Evolutionary conservation across 92 coral and sea anemone species (phyloP).

Genomic region (Pocillopora grandis): DNA sequence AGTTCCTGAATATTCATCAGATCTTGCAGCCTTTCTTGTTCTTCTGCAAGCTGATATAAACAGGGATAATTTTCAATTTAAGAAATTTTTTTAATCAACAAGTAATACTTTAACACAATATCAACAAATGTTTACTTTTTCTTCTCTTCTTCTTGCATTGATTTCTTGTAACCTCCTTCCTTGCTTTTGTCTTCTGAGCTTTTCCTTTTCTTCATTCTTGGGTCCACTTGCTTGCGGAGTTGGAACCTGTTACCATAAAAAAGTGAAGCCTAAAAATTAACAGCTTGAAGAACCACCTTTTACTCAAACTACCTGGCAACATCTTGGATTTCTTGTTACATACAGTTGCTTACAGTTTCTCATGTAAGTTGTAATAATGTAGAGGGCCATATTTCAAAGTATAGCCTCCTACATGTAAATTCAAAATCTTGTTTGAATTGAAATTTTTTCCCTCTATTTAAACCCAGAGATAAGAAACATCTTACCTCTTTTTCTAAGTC

Average conservation of each 20-base stretch:
- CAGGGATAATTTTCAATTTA: neutral
- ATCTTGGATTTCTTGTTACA: too few relatives aligned
- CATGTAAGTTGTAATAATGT: too few relatives aligned
- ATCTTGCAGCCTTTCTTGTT: slow-evolving; percentile 78
- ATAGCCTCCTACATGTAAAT: too few relatives aligned
- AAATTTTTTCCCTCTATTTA: too few relatives aligned
- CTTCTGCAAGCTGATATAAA: slow-evolving; percentile 75
- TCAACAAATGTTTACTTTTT: slow-evolving; percentile 59
- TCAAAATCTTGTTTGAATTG: too few relatives aligned
- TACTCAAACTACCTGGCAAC: too few relatives aligned
- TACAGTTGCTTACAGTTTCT: too few relatives aligned
- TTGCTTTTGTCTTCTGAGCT: slow-evolving; percentile 87
- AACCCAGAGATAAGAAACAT: too few relatives aligned
- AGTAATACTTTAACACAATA: neutral
- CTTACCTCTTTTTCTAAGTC: too few relatives aligned
- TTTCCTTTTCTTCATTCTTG: slow-evolving; percentile 92
- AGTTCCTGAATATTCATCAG: slow-evolving; percentile 75
- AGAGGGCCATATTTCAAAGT: too few relatives aligned
- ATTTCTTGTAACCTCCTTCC: slow-evolving; percentile 96
- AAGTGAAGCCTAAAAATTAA: too few relatives aligned
- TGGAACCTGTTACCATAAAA: slow-evolving; percentile 43
- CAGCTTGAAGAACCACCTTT: too few relatives aligned
- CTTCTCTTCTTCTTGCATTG: slow-evolving; percentile 90
- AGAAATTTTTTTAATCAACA: neutral
- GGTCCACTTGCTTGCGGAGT: slow-evolving; percentile 67